Percentiles rank a stretch among this genome's conserved stretches.
phyloP scores from a whole-genome alignment of 2,888 invertebrate species.

The Teleiodes luculella region DNA sequence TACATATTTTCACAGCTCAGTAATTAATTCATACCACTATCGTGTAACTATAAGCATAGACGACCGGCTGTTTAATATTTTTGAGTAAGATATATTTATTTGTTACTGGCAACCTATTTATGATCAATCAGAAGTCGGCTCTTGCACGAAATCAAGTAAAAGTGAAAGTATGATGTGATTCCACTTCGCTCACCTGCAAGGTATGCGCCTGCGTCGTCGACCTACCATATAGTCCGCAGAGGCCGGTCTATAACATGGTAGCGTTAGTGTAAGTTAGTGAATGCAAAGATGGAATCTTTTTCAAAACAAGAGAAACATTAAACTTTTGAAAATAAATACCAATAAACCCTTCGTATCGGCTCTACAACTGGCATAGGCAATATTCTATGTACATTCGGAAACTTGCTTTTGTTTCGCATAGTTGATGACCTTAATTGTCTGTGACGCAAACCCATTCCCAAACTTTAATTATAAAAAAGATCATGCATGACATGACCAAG shows the following conservation, averaged over 20 bases:
- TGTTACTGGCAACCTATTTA: no score
- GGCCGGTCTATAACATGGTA: background rate
- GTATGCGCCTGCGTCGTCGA: constrained; percentile 20
- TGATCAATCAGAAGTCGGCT: no score
- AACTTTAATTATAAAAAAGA: no score
- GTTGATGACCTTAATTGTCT: background rate
- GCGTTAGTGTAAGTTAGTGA: no score
- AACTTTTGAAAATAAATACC: background rate
- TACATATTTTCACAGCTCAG: no score
- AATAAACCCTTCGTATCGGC: background rate
- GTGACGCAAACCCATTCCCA: no score
- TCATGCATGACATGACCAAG: background rate
- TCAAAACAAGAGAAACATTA: background rate
- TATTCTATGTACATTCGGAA: background rate
- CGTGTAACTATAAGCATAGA: no score
- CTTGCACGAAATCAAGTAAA: constrained; percentile 67
- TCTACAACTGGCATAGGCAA: background rate
- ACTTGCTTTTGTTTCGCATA: constrained; percentile 4
- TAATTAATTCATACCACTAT: no score
- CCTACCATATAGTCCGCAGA: constrained; percentile 6
- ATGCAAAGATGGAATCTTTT: no score
- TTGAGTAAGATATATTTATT: no score
- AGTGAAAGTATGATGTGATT: constrained; percentile 74
- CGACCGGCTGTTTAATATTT: no score
- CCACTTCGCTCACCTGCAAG: constrained; percentile 36